These are phyloP conservation scores for Girardinus metallicus DNA, from an alignment of 2,797 vertebrate genomes.

Conservation along the genomic window DNA sequence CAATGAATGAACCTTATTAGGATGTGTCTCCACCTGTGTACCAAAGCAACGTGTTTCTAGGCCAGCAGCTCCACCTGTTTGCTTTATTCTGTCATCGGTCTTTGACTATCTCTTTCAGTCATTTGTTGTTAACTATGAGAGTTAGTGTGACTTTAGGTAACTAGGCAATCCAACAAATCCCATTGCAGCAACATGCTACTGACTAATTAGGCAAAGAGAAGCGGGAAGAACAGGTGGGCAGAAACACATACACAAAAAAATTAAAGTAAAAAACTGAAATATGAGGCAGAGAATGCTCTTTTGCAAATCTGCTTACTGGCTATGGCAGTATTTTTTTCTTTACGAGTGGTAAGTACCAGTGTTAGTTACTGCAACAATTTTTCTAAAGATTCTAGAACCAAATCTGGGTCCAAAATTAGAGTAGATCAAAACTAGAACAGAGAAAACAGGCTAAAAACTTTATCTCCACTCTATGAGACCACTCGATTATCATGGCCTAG, in stretches of 20 bases:
- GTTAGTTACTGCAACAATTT: not conserved
- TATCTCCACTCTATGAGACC: slow-evolving; percentile 26
- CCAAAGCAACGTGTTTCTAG: slow-evolving; percentile 19
- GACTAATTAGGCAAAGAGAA: slow-evolving; percentile 25
- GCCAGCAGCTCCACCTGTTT: slow-evolving; percentile 3
- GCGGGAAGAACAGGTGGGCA: slow-evolving; percentile 5
- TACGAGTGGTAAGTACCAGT: not conserved
- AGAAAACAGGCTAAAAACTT: slow-evolving; percentile 48
- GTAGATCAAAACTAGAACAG: slow-evolving; percentile 39
- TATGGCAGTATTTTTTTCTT: not conserved
- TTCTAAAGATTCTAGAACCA: not conserved
- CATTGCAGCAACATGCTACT: slow-evolving; percentile 45
- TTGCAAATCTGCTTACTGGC: not conserved
- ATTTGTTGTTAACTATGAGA: slow-evolving; percentile 52
- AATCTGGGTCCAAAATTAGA: slow-evolving; percentile 29
- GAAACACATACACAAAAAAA: not conserved
- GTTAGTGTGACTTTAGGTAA: not conserved
- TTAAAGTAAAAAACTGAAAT: not conserved
- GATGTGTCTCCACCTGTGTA: slow-evolving; percentile 5
- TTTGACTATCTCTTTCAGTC: slow-evolving; percentile 23
- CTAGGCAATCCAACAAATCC: slow-evolving; percentile 8
- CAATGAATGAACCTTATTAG: slow-evolving; percentile 16
- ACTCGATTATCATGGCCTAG: slow-evolving; percentile 44
- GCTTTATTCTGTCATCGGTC: not conserved
- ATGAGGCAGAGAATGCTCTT: not conserved